Evolutionary conservation across 2,797 vertebrate genomes (phyloP).

Genomic region (Enteromius anoplus): DNA sequence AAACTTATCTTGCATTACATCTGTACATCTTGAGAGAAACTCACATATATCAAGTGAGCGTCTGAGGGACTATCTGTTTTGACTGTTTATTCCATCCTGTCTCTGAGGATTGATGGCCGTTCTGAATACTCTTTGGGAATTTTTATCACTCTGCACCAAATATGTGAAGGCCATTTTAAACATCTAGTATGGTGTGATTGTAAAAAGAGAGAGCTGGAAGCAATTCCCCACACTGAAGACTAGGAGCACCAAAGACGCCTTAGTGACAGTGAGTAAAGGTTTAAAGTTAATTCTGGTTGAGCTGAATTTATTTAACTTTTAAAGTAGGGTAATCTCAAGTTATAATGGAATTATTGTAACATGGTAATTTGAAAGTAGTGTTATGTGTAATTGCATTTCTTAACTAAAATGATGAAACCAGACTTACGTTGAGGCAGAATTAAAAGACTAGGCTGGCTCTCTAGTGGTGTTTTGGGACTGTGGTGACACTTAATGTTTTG

Average conservation of each 20-base stretch:
- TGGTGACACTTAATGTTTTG: slow-evolving; percentile 42
- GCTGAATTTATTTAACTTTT: background rate
- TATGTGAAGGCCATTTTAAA: slow-evolving; percentile 36
- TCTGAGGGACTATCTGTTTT: slow-evolving; percentile 35
- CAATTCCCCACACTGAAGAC: background rate
- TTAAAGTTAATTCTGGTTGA: background rate
- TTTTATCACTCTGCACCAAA: slow-evolving; percentile 29
- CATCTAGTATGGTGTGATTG: slow-evolving; percentile 9
- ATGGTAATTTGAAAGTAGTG: background rate
- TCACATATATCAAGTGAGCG: slow-evolving; percentile 14
- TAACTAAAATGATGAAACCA: background rate
- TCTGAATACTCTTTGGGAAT: slow-evolving; percentile 25
- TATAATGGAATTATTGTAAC: background rate
- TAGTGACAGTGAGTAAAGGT: background rate
- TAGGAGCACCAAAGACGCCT: background rate
- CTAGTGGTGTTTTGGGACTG: slow-evolving; percentile 21
- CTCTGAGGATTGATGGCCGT: slow-evolving; percentile 24
- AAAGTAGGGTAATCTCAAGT: background rate
- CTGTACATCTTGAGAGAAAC: slow-evolving; percentile 24
- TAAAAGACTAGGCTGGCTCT: background rate
- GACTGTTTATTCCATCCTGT: slow-evolving; percentile 28
- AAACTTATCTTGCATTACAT: slow-evolving; percentile 30
- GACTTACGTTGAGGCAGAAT: background rate
- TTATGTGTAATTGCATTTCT: background rate
- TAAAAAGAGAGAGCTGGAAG: slow-evolving; percentile 15